phyloP scores from a whole-genome alignment of 1,140 invertebrate genomes.

The Brachionus koreanus region DNA sequence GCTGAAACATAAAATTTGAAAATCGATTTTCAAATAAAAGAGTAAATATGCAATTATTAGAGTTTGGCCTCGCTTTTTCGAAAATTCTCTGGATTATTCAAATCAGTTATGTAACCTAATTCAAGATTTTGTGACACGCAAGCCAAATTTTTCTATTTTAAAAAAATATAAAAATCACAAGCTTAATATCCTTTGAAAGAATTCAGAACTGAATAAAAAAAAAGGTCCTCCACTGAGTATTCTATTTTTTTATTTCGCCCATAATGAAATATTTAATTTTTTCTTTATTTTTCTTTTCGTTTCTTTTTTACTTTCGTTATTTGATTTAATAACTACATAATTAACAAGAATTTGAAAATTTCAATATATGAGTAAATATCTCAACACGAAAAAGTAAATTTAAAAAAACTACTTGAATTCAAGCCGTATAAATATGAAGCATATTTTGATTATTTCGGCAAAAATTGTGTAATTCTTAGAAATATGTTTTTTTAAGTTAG shows the following conservation, averaged over 20 bases:
- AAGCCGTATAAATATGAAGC: neutral
- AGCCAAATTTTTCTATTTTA: conserved; percentile 2
- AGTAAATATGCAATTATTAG: neutral
- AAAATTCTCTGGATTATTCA: conserved; percentile 1
- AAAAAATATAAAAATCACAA: neutral
- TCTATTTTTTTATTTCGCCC: neutral
- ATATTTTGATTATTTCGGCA: neutral
- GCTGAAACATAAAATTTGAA: neutral
- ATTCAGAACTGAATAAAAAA: neutral
- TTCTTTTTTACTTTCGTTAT: neutral
- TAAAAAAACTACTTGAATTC: conserved; percentile 22
- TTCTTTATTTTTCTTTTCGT: neutral
- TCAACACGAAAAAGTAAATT: conserved; percentile 12
- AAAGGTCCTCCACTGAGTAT: neutral
- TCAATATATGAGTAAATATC: conserved; percentile 20
- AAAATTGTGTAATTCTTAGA: neutral
- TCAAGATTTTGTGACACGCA: conserved; percentile 1
- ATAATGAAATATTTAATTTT: conserved; percentile 13
- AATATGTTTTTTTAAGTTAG: neutral
- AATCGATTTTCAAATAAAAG: neutral
- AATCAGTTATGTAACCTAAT: neutral
- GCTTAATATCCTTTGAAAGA: neutral
- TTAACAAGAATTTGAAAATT: neutral
- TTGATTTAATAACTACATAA: conserved; percentile 2
- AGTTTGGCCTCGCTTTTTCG: neutral